Evolutionary conservation across 2,113 vertebrate genomes (phyloP).

Genomic region (Xyliphius kryptos): DNA sequence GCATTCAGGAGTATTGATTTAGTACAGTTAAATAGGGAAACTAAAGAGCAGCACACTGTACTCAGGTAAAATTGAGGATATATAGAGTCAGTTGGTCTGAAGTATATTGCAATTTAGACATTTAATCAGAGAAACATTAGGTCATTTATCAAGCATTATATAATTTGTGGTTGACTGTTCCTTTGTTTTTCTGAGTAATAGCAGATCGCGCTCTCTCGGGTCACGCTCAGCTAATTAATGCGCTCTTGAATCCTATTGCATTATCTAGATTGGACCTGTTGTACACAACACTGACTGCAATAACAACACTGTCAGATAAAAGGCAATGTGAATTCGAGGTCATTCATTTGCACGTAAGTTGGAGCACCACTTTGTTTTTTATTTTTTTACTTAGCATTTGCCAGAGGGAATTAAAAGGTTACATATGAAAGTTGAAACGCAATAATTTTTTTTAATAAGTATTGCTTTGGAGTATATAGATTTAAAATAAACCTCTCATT

Average conservation of each 20-base stretch:
- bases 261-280: slow-evolving; percentile 47
- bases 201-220: slow-evolving; percentile 49
- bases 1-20: too few relatives aligned
- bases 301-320: slow-evolving; percentile 31
- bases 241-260: slow-evolving; percentile 49
- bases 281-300: slow-evolving; percentile 39
- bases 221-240: slow-evolving; percentile 51
- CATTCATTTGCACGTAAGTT: slow-evolving; percentile 2
- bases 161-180: slow-evolving; percentile 49
- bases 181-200: slow-evolving; percentile 48
- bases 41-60: too few relatives aligned
- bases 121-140: slow-evolving; percentile 53
- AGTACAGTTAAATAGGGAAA: too few relatives aligned
- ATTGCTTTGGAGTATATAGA: too few relatives aligned
- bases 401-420: too few relatives aligned
- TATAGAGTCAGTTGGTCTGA: slow-evolving; percentile 41
- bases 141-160: slow-evolving; percentile 52
- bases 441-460: too few relatives aligned
- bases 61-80: neutral
- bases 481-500: too few relatives aligned
- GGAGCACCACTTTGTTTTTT: neutral
- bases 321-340: slow-evolving; percentile 16
- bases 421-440: too few relatives aligned
- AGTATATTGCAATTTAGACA: slow-evolving; percentile 48
- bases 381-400: too few relatives aligned